phyloP scores from a whole-genome alignment of 2,113 vertebrate genomes.

The Corythaeola cristata region DNA sequence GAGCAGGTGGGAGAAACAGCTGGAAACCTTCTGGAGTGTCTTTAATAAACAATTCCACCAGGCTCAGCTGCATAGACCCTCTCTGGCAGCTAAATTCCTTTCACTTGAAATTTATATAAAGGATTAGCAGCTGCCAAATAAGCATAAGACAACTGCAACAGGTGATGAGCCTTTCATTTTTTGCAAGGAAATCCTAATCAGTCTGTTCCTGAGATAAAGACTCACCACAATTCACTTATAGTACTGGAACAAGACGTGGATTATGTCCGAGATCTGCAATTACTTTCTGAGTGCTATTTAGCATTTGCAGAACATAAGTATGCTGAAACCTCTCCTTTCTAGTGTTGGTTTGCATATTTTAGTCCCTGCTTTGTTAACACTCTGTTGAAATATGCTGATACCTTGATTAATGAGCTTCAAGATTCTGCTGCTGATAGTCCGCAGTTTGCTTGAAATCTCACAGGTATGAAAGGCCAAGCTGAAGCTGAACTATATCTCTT shows the following conservation, averaged over 20 bases:
- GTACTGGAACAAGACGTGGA: slow-evolving; percentile 14
- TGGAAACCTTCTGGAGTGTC: slow-evolving; percentile 38
- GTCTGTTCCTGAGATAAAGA: slow-evolving; percentile 1
- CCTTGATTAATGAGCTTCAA: background rate
- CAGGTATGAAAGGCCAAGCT: background rate
- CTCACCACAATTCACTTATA: background rate
- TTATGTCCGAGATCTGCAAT: slow-evolving; percentile 5
- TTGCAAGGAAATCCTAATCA: slow-evolving; percentile 27
- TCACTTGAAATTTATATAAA: slow-evolving; percentile 46
- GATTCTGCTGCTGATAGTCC: background rate
- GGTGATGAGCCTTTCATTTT: slow-evolving; percentile 14
- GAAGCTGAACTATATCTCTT: background rate
- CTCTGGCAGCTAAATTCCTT: slow-evolving; percentile 24
- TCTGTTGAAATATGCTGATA: slow-evolving; percentile 16
- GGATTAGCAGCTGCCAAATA: slow-evolving; percentile 27
- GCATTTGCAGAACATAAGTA: slow-evolving; percentile 30
- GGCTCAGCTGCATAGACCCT: background rate
- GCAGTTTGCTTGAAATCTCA: background rate
- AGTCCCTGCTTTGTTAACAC: background rate
- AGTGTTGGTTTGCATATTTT: slow-evolving; percentile 15
- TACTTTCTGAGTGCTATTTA: slow-evolving; percentile 35
- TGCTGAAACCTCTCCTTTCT: slow-evolving; percentile 1
- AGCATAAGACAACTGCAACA: slow-evolving; percentile 14
- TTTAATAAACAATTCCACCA: slow-evolving; percentile 7
- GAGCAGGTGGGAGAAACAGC: slow-evolving; percentile 46